Percentiles rank a stretch among this genome's conserved stretches.
These are phyloP conservation scores for Mixornis gularis DNA, from an alignment of 2,113 vertebrate species.

Conservation along the genomic window DNA sequence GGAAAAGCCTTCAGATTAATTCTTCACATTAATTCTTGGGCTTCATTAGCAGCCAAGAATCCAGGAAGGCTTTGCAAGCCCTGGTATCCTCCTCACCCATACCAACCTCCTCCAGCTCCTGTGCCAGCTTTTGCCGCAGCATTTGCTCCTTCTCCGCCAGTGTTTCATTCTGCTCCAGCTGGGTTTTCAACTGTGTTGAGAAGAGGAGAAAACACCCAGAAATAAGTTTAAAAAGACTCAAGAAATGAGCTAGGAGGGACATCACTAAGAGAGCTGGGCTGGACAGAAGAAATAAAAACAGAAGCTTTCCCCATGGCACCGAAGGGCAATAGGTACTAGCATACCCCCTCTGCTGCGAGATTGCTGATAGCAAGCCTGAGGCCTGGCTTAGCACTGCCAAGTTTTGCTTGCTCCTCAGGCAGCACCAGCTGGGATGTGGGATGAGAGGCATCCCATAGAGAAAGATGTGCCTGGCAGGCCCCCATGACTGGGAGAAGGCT, in stretches of 20 bases:
- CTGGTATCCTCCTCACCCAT: accelerated
- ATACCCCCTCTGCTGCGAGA: not conserved
- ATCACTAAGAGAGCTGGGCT: not conserved
- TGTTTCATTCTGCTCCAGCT: constrained; percentile 73
- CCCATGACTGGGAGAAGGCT: not conserved
- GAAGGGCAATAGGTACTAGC: not conserved
- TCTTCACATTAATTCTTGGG: not conserved
- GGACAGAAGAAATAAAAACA: not conserved
- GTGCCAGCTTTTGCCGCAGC: constrained; percentile 71
- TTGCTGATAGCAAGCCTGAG: accelerated
- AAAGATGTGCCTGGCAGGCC: not conserved
- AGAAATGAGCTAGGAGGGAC: not conserved
- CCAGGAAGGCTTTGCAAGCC: not conserved
- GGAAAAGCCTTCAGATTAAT: not conserved
- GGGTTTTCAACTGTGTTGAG: constrained; percentile 69
- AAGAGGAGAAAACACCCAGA: not conserved
- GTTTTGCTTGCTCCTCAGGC: not conserved
- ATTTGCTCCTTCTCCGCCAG: constrained; percentile 72
- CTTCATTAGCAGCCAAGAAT: not conserved
- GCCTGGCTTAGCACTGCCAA: not conserved
- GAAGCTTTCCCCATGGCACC: not conserved
- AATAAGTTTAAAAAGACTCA: not conserved
- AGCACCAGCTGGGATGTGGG: not conserved
- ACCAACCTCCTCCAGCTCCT: constrained; percentile 82
- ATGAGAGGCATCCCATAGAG: not conserved